Base-by-base conservation (phyloP, 2,797 vertebrate genomes). In the Labeo calbasu region DNA sequence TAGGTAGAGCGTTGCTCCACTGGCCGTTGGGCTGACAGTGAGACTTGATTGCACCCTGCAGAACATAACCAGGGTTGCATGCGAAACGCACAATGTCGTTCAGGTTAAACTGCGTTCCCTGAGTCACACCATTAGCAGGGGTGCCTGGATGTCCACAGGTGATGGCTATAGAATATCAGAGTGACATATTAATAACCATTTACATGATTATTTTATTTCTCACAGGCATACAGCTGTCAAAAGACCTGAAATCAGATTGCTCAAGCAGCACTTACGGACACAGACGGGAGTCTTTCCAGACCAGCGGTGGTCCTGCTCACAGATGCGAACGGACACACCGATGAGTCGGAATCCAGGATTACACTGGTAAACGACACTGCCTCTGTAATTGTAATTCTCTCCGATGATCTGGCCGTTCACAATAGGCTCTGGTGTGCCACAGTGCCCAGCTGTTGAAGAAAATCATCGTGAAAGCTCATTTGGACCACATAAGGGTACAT, bases 71-170 rank as follows among this genome's bases (percentile, higher is more conserved):
- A 0, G 95, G 93, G 88, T 95, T 98, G 93, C 98, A 99, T 36
- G 93, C 90, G 82, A 99, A 99, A 84, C 95, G 97, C 88, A 98
- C 97, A 66, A 93, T 87, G 0, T 99, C 96, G 0, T 99, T 99
- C 77, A 99, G 93, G 85, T 99, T 99, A 92, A 99, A 99, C 91
- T 99, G 98, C 70, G 81, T 95, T 81, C 98, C 98, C 71, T 98
- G 98, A 32, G 98, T 99, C 86, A 97, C 25, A 43, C 98, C 98
- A 0, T 97, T 96, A 81, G 92, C 91, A 0, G 98, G 97, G 86
- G 98, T 99, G 72, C 98, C 98, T 0, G 98, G 98, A 86, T 99
- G 98, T 81, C 98, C 98, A 0, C 98, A 99, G 32, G 98, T 99
- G 88, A 99, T 99, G 6, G 98, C 98, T 99, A 59, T 4, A 90